Base-by-base conservation (phyloP, 1,140 invertebrate genomes). In the Ostrea edulis region DNA sequence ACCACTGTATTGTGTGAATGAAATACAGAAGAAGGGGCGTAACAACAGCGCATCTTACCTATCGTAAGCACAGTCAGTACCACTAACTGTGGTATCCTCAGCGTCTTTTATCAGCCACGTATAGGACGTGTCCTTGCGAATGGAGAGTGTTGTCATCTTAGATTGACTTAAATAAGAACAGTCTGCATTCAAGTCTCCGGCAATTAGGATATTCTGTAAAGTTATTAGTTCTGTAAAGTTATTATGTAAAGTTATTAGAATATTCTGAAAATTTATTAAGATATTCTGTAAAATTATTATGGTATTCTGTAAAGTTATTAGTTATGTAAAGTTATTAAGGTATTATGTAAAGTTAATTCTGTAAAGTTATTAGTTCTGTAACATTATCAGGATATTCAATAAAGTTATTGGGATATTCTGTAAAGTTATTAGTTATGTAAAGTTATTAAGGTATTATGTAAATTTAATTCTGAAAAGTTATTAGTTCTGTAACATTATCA, bases 101-200 rank as follows among this genome's bases (percentile, higher is more conserved):
- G 91, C 88, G 89, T 94, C 92, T 17, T 84, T 84, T 35, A 95
- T 94, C 55, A 94, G 86, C 95, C 95, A 95, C 52, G 86, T 90
- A 85, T 93, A 94, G 55, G 90, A 62, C 0, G 90, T 7, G 51
- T 92, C 88, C 14, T 86, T 91, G 29, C 93, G 68, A 58, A 95
- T 88, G 7, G 89, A 85, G n/a, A 95, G 92, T 0, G 85, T 68
- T 20, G 90, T 51, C 91, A 90, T 92, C 20, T 92, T 87, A 12
- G 89, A 89, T 29, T 91, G 88, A 0, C 88, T 68, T 17, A 95
- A 92, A 90, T 95, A 95, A 20, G 68, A 84, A 88, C 95, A 95
- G 85, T 92, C 95, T 8, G 94, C 95, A 90, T 95, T 95, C 77
- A 95, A 92, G 88, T 95, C 95, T 2, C 95, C 95, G 5, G 93